Base-by-base conservation (phyloP, 2,113 vertebrate genomes). In the Stegostoma tigrinum region DNA sequence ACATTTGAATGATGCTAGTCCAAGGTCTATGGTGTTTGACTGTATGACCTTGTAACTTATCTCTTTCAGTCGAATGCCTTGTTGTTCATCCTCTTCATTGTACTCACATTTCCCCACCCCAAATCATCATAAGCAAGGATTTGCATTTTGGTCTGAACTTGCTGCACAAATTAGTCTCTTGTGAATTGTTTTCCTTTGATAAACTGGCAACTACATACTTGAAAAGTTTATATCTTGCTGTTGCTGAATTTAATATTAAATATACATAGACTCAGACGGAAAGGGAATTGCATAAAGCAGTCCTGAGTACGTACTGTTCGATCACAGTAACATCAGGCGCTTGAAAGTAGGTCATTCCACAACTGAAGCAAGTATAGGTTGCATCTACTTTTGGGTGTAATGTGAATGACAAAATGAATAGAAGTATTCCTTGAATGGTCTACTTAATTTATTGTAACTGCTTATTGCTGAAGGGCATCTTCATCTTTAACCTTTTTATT, bases 141-240 rank as follows among this genome's bases (percentile, higher is more conserved):
- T 95, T 70, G 67, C 93, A 95, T 95, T 95, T 45, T 8, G 38
- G 66, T 95, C 66, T 95, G 64, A 72, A 68, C 66, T 95, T 72
- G 66, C 93, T 72, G 42, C 93, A 95, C 67, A 95, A 95, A 95
- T 95, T 70, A 72, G 42, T 95, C 93, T 95, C 93, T 42, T 48
- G 93, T 95, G 93, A 95, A 42, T 95, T 72, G 64, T 72, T 68
- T 95, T 48, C 67, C 93, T 95, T 95, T 95, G 93, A 95, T 95
- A 95, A 95, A 95, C 67, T 95, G 93, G 67, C 93, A 95, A 95
- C 38, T 95, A 95, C 93, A 70, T 30, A 95, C 93, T 95, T 95
- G 67, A 95, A 95, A 95, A 95, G 93, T 95, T 95, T 95, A 70
- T 45, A 48, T 45, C 93, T 95, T 48, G 93, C 64, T 48, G 67